Conservation (phyloP, 2,888 invertebrate species). For the Pyrrhia umbra region DNA sequence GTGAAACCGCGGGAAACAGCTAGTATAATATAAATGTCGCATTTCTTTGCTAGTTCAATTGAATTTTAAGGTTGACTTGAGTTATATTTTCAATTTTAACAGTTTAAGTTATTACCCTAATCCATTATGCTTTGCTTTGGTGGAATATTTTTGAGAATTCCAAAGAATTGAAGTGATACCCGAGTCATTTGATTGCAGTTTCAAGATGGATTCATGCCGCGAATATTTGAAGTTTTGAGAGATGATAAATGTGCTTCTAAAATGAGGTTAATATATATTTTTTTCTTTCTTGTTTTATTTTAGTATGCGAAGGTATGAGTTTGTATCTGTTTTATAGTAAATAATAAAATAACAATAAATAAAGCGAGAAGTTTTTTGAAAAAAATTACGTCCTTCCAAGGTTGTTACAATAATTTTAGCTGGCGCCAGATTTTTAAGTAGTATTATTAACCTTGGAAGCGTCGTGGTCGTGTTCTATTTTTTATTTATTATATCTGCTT, state of each 20-base stretch:
- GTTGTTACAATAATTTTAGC: conserved; percentile 34
- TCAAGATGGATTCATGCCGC: no score
- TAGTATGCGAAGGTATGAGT: no score
- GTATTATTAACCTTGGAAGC: conserved; percentile 47
- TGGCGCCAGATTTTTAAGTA: conserved; percentile 47
- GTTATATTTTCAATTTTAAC: background rate
- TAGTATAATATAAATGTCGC: background rate
- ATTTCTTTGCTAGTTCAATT: background rate
- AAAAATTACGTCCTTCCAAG: conserved; percentile 47
- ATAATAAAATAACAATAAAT: background rate
- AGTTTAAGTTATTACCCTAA: background rate
- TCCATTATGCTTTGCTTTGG: no score
- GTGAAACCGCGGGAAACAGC: no score
- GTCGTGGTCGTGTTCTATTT: conserved; percentile 23
- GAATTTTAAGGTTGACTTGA: background rate
- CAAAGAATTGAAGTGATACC: no score
- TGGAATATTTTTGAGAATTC: no score
- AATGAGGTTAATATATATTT: no score
- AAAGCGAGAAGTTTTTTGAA: conserved; percentile 10
- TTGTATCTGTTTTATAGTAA: no score
- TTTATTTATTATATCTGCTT: conserved; percentile 17
- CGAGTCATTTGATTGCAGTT: no score
- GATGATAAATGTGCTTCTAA: no score
- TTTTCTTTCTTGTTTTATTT: no score
- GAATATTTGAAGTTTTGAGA: no score